Conservation (phyloP, 2,888 invertebrate genomes). For the Leptopterna dolabrata region DNA sequence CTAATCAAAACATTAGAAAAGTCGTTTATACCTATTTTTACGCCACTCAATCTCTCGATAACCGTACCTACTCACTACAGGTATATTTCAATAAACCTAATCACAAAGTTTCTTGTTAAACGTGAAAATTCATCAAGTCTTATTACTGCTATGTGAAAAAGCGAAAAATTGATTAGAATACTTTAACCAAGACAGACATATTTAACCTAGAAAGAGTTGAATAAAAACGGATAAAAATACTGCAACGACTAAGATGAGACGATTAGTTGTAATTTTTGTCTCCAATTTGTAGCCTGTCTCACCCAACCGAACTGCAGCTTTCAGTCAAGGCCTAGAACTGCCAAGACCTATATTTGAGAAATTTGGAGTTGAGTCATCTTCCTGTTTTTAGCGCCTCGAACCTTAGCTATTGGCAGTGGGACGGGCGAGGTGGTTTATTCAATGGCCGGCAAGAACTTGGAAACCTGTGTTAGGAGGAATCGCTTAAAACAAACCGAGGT, state of each 20-base stretch:
- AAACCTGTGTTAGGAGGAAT: neutral
- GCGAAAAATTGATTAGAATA: no score
- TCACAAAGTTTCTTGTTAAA: no score
- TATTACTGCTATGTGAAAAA: no score
- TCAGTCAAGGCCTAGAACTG: neutral
- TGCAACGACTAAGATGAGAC: neutral
- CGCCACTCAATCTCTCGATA: no score
- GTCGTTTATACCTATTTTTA: no score
- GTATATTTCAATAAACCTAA: no score
- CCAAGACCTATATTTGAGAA: neutral
- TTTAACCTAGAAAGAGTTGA: no score
- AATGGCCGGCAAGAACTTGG: neutral
- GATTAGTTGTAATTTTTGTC: neutral
- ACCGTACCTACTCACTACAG: no score
- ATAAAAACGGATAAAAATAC: no score
- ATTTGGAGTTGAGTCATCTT: neutral
- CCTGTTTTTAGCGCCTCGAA: neutral
- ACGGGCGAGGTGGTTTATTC: constrained; percentile 29
- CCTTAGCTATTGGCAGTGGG: constrained; percentile 12
- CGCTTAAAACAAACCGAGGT: neutral
- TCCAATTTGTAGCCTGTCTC: neutral
- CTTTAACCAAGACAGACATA: no score
- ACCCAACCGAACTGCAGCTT: neutral
- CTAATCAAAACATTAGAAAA: no score
- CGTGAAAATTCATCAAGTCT: no score